Evolutionary conservation across 2,797 vertebrate genomes (phyloP), one percentile per base, ranked within the genome.

Genomic region (Limosa lapponica): DNA sequence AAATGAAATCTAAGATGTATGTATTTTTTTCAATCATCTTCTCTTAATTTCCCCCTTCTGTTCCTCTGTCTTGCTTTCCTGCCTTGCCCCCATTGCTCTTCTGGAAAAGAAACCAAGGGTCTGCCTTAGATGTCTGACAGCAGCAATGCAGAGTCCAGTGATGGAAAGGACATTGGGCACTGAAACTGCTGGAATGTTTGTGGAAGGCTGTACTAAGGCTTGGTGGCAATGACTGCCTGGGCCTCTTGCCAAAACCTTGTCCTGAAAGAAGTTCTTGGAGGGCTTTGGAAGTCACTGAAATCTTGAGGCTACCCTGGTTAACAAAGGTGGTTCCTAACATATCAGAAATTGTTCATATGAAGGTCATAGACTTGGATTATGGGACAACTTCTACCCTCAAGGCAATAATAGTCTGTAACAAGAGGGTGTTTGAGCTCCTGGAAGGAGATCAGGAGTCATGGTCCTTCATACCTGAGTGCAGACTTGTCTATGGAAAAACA

Each of bases 1-100:
- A 41, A 82, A 54, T 75, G 3, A 58, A 46, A 74, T 57, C 78
- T 46, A 74, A 75, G 51, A 41, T 46, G 20, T 39, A 3, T 28
- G 2, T 36, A 36, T 52, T 73, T 32, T n/a, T 34, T 37, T 19
- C 6, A 58, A 12, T n/a, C 0, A 16, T 37, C 67, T 85, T 73
- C 30, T 51, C 39, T 65, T 71, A 37, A 57, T 0, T 5, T 7
- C 14, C 16, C 16, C 0, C 0, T 6, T 52, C 41, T n/a, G 9
- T 37, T 89, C 11, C 8, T 71, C 61, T 73, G 16, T 52, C 51
- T 80, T 57, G 4, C 16, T 57, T 84, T 72, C n/a, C 55, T 71
- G 51, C 27, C 36, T 77, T 75, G 34, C 18, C 4, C 23, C 48
- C 15, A 13, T 11, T 8, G 2, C 37, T 59, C 1, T 70, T 82